A percentile compares a stretch with the other conserved stretches of the same genome.
Evolutionary conservation across 2,113 vertebrate species (phyloP).

Genomic region (Myrmecophaga tridactyla): DNA sequence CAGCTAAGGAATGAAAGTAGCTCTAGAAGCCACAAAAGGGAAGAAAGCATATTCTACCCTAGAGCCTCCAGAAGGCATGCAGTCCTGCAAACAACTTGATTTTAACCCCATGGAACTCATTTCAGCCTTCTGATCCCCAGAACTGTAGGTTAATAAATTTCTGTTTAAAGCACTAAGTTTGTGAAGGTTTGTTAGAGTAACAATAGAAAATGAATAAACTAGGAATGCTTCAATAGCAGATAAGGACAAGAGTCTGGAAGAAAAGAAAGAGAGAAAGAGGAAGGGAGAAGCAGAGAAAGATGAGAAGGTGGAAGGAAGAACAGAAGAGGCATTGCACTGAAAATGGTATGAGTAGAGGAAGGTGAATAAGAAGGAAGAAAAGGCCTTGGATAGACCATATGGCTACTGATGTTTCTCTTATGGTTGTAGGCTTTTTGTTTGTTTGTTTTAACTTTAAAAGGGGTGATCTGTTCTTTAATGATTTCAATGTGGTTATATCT

Average conservation of each 20-base stretch:
- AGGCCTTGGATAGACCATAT: neutral
- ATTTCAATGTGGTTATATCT: neutral
- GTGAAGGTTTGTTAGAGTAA: neutral
- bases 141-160: neutral
- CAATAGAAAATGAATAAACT: neutral
- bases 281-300: fast-evolving
- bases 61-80: neutral
- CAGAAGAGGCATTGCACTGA: neutral
- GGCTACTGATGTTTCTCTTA: neutral
- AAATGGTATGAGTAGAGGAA: neutral
- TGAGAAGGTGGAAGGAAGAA: neutral
- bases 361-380: neutral
- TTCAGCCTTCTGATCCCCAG: neutral
- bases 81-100: neutral
- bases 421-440: neutral
- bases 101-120: neutral
- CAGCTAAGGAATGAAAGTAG: neutral
- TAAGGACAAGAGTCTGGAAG: neutral
- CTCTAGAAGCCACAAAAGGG: neutral
- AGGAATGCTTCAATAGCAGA: neutral
- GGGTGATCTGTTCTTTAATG: neutral
- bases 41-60: neutral
- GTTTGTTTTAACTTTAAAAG: neutral
- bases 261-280: neutral
- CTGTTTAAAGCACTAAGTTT: neutral